Conservation (phyloP, 2,888 invertebrate species). For the Nymphalis urticae region DNA sequence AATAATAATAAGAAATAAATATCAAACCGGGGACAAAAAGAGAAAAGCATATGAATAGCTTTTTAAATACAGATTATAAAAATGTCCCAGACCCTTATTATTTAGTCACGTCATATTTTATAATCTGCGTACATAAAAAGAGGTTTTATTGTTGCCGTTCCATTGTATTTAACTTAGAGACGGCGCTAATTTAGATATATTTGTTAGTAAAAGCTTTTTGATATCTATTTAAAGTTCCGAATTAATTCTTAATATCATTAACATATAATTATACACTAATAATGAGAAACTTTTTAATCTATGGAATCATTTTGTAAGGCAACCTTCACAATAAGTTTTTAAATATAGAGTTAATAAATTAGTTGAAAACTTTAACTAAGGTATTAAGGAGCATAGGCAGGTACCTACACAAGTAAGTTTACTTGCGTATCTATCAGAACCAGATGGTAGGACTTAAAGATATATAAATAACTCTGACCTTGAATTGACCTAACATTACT, state of each 20-base stretch:
- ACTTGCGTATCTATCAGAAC: no score
- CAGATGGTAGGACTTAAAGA: no score
- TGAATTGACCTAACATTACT: no score
- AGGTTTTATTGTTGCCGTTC: slow-evolving; percentile 10
- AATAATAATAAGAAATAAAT: neutral
- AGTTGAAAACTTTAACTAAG: no score
- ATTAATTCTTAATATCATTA: slow-evolving; percentile 34
- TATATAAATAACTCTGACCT: no score
- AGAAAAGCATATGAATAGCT: neutral
- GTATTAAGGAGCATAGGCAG: no score
- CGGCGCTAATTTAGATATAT: slow-evolving; percentile 22
- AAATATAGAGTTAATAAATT: neutral
- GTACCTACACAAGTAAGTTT: no score
- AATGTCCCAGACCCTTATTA: neutral
- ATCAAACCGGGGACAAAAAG: neutral
- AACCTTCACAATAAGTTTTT: slow-evolving; percentile 22
- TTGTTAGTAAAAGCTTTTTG: slow-evolving; percentile 16
- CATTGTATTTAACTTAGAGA: slow-evolving; percentile 7
- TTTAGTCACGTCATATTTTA: neutral
- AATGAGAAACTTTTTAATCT: slow-evolving; percentile 26
- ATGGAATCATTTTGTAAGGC: slow-evolving; percentile 21
- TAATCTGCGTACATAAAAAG: slow-evolving; percentile 5
- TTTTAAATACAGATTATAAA: neutral
- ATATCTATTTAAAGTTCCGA: slow-evolving; percentile 30
- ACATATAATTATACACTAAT: slow-evolving; percentile 26